Evolutionary conservation across 2,797 vertebrate genomes (phyloP), one percentile per base, ranked within the genome.

Genomic region (Borostomias antarcticus): DNA sequence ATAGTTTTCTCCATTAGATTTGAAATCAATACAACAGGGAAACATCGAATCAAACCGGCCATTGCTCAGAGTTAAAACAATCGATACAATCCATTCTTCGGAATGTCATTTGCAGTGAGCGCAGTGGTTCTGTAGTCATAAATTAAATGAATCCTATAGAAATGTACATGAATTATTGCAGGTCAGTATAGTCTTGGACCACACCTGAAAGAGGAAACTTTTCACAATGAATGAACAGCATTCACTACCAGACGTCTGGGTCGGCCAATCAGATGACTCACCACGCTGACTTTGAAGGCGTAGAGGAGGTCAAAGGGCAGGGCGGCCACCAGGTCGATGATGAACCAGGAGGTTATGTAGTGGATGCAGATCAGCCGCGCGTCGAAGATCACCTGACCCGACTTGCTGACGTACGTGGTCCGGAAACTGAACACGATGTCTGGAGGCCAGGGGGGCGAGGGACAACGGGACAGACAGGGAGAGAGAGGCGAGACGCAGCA

Each of bases 371-470:
- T 99, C 76, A 96, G 96, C 80, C 94, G 93, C 13, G 95, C 96
- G 72, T 98, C 94, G 78, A 98, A 99, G 85, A 99, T 96, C 79
- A 99, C 97, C 87, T 99, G 97, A 58, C 97, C 97, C 43, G 97
- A 98, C 82, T 98, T 97, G 93, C 97, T 99, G 88, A 99, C 97
- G 30, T 96, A 99, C 0, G 94, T 96, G 78, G 97, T 99, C 86
- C 97, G 96, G 74, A 99, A 99, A 89, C 96, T 99, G 88, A 96
- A 95, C 89, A 98, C 91, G 73, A 99, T 99, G 85, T 99, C 97
- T 99, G 91, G 61, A 48, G 45, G 33, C n/a, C 43, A 50, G 5
- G 2, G 23, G 29, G 58, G 17, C 50, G 21, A 23, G 26, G 4
- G 8, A 70, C 0, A 32, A 64, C 25, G 40, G 45, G 30, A 54